Evolutionary conservation across 2,888 invertebrate genomes (phyloP).

Genomic region (Cantharis flavilabris): DNA sequence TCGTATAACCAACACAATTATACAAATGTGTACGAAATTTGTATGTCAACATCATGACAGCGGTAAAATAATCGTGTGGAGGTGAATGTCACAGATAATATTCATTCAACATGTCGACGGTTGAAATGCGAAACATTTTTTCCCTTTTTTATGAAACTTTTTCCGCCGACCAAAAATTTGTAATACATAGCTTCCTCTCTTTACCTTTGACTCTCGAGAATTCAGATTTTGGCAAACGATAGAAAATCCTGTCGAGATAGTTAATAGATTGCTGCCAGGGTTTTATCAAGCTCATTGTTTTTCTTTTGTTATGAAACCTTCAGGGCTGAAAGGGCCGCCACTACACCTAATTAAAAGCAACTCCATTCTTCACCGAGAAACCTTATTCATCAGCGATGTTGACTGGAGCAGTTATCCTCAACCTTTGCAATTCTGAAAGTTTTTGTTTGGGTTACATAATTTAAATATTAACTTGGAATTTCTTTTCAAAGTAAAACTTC

Average conservation of each 20-base stretch:
- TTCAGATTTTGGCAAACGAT: background rate
- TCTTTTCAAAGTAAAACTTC: background rate
- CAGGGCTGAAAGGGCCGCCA: background rate
- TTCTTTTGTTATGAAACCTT: background rate
- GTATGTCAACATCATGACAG: background rate
- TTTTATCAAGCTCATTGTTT: background rate
- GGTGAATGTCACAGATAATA: background rate
- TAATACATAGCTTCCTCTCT: background rate
- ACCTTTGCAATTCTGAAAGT: background rate
- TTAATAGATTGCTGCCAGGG: background rate
- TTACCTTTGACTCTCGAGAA: background rate
- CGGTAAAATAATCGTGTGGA: background rate
- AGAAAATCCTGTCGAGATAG: background rate
- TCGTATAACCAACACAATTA: background rate
- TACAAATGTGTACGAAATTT: background rate
- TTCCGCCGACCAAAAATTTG: background rate
- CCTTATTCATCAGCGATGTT: background rate
- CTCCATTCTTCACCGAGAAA: background rate
- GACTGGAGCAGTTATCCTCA: background rate
- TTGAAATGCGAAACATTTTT: background rate
- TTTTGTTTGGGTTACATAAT: background rate
- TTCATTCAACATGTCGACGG: background rate
- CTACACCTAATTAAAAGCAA: background rate
- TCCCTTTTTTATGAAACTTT: background rate
- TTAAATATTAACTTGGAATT: background rate